Conservation (phyloP, 2,797 vertebrate species). For the Lithobates sylvaticus region DNA sequence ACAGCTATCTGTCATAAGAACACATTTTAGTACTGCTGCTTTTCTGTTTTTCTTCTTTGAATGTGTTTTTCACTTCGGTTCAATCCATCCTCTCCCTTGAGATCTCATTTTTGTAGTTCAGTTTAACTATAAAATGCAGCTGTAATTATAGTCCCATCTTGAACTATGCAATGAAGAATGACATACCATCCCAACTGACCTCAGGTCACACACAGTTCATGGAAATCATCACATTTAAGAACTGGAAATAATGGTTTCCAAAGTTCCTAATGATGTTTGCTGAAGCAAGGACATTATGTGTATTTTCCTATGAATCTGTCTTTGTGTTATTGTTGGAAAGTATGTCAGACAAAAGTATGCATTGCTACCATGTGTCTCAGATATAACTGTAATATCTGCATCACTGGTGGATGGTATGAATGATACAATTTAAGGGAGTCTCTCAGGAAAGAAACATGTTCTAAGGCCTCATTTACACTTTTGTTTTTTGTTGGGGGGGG, state of each 20-base stretch:
- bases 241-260: slow-evolving; percentile 39
- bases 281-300: slow-evolving; percentile 7
- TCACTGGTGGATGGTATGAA: neutral
- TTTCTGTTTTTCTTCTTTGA: neutral
- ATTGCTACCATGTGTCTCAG: slow-evolving; percentile 23
- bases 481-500: too few species aligned
- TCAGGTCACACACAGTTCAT: slow-evolving; percentile 43
- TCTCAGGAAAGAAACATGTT: too few species aligned
- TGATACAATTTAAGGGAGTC: neutral
- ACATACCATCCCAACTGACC: slow-evolving; percentile 45
- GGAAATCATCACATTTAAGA: slow-evolving; percentile 41
- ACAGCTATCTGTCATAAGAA: neutral
- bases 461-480: too few species aligned
- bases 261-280: slow-evolving; percentile 31
- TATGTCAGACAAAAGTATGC: slow-evolving; percentile 44
- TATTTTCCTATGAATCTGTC: slow-evolving; percentile 34
- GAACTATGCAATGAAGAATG: slow-evolving; percentile 38
- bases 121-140: slow-evolving; percentile 21
- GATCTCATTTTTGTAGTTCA: neutral
- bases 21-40: neutral
- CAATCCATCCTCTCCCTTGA: neutral
- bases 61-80: neutral
- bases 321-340: slow-evolving; percentile 55
- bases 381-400: slow-evolving; percentile 12
- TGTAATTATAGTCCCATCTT: slow-evolving; percentile 24